Base-by-base conservation (phyloP, 2,113 vertebrate genomes). In the Glaucomys volans region DNA sequence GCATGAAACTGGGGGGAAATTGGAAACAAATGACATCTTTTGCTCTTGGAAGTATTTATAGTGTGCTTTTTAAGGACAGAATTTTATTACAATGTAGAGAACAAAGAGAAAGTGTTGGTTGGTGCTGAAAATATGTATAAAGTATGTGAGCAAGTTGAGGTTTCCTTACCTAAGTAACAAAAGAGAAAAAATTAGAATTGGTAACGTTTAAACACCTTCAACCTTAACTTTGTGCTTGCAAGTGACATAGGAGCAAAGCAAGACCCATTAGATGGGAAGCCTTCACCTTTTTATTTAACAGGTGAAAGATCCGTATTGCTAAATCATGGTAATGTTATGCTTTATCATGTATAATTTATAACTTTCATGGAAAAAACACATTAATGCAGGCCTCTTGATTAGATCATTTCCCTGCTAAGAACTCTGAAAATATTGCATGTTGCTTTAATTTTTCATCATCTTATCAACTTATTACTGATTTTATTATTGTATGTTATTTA, bases 251-350 rank as follows among this genome's bases (percentile, higher is more conserved):
- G 57, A 96, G 80, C 82, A 47, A 88, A 97, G 4, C 66, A 66
- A 94, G 35, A 32, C 67, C 0, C 64, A 8, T 96, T 47, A 91
- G 26, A 93, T 84, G 82, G n/a, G 80, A 87, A 76, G 59, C 6
- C 13, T 96, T 94, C 84, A 76, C 64, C 10, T 47, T 97, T 95
- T 98, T 71, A 90, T 92, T 84, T 96, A 95, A 59, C 50, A 96
- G 94, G 64, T 67, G 52, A 97, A 95, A 97, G 87, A 92, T 86
- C 52, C 0, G 20, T 94, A 97, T 96, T 97, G 92, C 97, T 97
- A 98, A 98, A 91, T 97, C 98, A 98, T 97, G 97, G 62, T 98
- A 98, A 98, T 98, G 54, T 76, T 97, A 98, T 98, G 74, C 93
- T 85, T 50, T 94, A 90, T 94, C 96, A 96, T 98, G 90, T 96